These are phyloP conservation scores for Aethina tumida DNA, from an alignment of 1,140 invertebrate genomes.

Conservation along the genomic window DNA sequence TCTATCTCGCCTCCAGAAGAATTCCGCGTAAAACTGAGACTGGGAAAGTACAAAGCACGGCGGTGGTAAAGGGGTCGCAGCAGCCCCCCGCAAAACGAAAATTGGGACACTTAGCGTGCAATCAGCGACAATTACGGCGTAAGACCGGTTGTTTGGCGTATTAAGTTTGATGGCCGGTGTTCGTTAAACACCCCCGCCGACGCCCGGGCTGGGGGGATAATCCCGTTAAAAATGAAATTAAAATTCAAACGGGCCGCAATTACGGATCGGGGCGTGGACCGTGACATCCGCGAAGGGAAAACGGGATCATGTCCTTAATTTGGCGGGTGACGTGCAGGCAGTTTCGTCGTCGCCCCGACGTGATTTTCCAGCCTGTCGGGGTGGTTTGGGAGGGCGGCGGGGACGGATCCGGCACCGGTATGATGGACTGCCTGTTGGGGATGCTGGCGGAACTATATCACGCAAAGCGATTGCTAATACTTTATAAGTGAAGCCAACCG, in stretches of 20 bases:
- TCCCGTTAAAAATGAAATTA: slow-evolving; percentile 23
- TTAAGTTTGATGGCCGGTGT: too few relatives aligned
- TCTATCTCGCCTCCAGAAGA: too few relatives aligned
- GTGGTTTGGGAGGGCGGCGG: not conserved
- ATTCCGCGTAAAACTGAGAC: too few relatives aligned
- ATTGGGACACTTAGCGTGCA: too few relatives aligned
- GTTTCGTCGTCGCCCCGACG: slow-evolving; percentile 31
- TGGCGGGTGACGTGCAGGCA: slow-evolving; percentile 29
- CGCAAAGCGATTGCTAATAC: slow-evolving; percentile 35
- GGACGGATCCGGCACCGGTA: slow-evolving; percentile 7
- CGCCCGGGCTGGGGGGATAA: too few relatives aligned
- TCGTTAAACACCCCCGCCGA: too few relatives aligned
- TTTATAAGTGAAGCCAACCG: slow-evolving; percentile 36
- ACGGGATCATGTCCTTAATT: slow-evolving; percentile 34
- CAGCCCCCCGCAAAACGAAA: too few relatives aligned
- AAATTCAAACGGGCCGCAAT: slow-evolving; percentile 26
- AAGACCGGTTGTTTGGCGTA: too few relatives aligned
- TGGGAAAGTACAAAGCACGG: too few relatives aligned
- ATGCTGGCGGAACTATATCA: slow-evolving; percentile 29
- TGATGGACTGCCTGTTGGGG: slow-evolving; percentile 30
- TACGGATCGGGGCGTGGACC: slow-evolving; percentile 19
- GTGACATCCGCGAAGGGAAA: slow-evolving; percentile 17
- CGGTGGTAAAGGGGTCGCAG: too few relatives aligned
- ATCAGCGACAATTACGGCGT: too few relatives aligned
- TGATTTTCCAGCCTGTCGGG: slow-evolving; percentile 21